These are phyloP conservation scores for roundworm (Caenorhabditis elegans) DNA, from an alignment of 1,140 invertebrate genomes.

Conservation along the genomic window WBcel235 BX284605.5:6128001-6128500, in stretches of 20 bases:
- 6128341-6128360: conserved; percentile 49
- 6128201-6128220: conserved; percentile 38
- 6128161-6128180: conserved; percentile 46
- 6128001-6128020: conserved; percentile 54
- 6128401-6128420: conserved; percentile 44
- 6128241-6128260: conserved; percentile 43
- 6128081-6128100: conserved; percentile 59
- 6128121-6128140: conserved; percentile 53
- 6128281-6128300: conserved; percentile 85
- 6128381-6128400: conserved; percentile 53
- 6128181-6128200: conserved; percentile 9
- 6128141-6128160: conserved; percentile 56
- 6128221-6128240: conserved; percentile 40
- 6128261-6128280: conserved; percentile 86
- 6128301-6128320: conserved; percentile 44
- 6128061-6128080: conserved; percentile 55
- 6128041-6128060: conserved; percentile 55
- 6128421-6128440: conserved; percentile 52
- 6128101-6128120: conserved; percentile 54
- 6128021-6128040: conserved; percentile 40
- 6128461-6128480: conserved; percentile 44
- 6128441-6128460: conserved; percentile 41
- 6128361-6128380: conserved; percentile 48
- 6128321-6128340: conserved; percentile 49
- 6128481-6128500: conserved; percentile 35